Evolutionary conservation across 2,888 invertebrate genomes (phyloP).

Genomic region (Cantharis flavilabris): DNA sequence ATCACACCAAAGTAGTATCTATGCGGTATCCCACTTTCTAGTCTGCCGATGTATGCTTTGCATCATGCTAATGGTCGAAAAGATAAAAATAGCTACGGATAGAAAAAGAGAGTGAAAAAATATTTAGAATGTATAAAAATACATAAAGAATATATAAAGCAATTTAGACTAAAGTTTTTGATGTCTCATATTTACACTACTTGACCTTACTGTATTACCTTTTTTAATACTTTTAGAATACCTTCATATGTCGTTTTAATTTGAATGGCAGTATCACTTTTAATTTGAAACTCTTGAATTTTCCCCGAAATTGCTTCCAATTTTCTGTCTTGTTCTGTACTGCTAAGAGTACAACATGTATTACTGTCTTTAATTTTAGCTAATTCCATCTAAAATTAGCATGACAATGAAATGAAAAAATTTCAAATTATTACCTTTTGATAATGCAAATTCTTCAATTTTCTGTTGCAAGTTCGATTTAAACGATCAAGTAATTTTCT

Average conservation of each 20-base stretch:
- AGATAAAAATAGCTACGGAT: too few relatives aligned
- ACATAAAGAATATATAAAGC: too few relatives aligned
- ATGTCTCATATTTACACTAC: too few relatives aligned
- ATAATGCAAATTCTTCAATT: constrained; percentile 62
- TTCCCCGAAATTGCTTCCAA: constrained; percentile 64
- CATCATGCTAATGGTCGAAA: too few relatives aligned
- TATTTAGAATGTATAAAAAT: too few relatives aligned
- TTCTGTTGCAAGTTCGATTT: constrained; percentile 63
- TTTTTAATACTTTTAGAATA: constrained; percentile 65
- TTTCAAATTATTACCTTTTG: constrained; percentile 59
- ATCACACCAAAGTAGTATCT: too few relatives aligned
- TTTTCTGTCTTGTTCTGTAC: constrained; percentile 51
- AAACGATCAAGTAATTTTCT: constrained; percentile 66
- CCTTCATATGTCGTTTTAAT: constrained; percentile 65
- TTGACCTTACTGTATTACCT: constrained; percentile 52
- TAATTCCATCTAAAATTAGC: not conserved
- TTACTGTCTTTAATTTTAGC: not conserved
- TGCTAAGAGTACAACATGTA: not conserved
- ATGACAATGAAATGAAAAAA: not conserved
- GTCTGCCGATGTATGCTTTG: too few relatives aligned
- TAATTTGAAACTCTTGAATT: constrained; percentile 66
- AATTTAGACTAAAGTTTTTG: too few relatives aligned
- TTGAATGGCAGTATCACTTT: constrained; percentile 67
- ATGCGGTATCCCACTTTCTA: too few relatives aligned
- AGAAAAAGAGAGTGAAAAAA: too few relatives aligned